Conservation (phyloP, 1,140 invertebrate species). For the Calycopis cecrops region DNA sequence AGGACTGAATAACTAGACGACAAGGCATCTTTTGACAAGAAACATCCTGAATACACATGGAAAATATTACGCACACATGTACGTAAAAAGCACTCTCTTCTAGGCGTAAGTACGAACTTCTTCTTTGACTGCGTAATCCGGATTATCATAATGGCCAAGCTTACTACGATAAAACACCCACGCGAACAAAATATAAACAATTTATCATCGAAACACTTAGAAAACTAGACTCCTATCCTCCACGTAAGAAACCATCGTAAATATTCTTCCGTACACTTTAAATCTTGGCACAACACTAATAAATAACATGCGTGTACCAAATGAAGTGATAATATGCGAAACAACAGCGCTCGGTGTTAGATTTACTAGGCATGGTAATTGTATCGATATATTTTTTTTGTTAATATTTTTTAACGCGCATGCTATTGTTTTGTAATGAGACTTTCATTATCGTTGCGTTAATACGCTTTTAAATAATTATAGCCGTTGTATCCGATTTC, state of each 20-base stretch:
- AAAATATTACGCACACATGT: too few relatives aligned
- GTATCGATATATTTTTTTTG: conserved; percentile 10
- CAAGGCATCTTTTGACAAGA: too few relatives aligned
- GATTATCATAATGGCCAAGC: neutral
- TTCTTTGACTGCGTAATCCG: too few relatives aligned
- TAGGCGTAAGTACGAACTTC: too few relatives aligned
- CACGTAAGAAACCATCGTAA: conserved; percentile 44
- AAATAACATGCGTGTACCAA: conserved; percentile 53
- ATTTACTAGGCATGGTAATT: conserved; percentile 34
- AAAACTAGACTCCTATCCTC: conserved; percentile 32
- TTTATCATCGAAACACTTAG: conserved; percentile 40
- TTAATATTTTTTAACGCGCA: neutral
- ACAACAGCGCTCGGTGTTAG: conserved; percentile 39
- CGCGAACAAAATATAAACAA: conserved; percentile 22
- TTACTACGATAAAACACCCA: conserved; percentile 21
- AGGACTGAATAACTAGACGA: too few relatives aligned
- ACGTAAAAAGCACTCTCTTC: too few relatives aligned
- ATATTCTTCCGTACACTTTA: conserved; percentile 46
- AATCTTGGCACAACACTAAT: conserved; percentile 49
- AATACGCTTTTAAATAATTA: too few relatives aligned
- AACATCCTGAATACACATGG: too few relatives aligned
- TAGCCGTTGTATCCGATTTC: too few relatives aligned
- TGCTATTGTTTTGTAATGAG: too few relatives aligned
- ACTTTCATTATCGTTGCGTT: too few relatives aligned
- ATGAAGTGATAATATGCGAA: conserved; percentile 57